A percentile compares a stretch with the other conserved stretches of the same genome.
These are phyloP conservation scores for Trichonephila inaurata DNA, from an alignment of 1,140 invertebrate genomes.

Conservation along the genomic window DNA sequence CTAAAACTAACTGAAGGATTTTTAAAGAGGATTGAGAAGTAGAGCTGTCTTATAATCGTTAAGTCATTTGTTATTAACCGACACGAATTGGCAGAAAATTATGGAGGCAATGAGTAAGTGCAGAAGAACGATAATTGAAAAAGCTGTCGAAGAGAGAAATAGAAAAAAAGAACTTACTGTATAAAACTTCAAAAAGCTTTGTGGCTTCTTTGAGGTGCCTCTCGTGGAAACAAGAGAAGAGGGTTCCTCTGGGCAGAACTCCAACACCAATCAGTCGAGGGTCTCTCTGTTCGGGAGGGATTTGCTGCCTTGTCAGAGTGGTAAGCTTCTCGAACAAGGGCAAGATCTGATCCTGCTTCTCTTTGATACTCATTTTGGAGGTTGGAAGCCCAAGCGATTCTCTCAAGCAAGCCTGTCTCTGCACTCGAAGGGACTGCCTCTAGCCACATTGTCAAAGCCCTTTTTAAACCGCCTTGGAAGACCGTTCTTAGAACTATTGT, in stretches of 20 bases:
- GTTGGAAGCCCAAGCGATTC: neutral
- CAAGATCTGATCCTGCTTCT: slow-evolving; percentile 67
- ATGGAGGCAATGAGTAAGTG: no score
- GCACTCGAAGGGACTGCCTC: slow-evolving; percentile 32
- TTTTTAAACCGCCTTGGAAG: neutral
- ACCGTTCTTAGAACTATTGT: slow-evolving; percentile 53
- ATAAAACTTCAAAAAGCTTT: slow-evolving; percentile 63
- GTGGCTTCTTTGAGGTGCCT: slow-evolving; percentile 78
- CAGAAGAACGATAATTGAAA: no score
- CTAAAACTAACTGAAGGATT: no score
- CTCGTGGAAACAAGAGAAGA: slow-evolving; percentile 80
- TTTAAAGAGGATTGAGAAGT: no score
- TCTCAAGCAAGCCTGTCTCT: slow-evolving; percentile 48
- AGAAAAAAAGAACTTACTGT: neutral
- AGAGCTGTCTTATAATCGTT: no score
- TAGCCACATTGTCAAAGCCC: neutral
- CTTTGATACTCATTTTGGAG: slow-evolving; percentile 66
- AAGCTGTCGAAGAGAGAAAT: no score
- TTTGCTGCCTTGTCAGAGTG: slow-evolving; percentile 44
- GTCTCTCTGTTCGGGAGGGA: slow-evolving; percentile 66
- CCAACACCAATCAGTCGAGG: slow-evolving; percentile 60
- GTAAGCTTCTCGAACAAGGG: slow-evolving; percentile 68
- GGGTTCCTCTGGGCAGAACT: slow-evolving; percentile 61
- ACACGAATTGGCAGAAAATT: no score
- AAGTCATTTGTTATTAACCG: no score